Base-by-base conservation (phyloP, 2,797 vertebrate genomes). In the Enteromius mattozi region DNA sequence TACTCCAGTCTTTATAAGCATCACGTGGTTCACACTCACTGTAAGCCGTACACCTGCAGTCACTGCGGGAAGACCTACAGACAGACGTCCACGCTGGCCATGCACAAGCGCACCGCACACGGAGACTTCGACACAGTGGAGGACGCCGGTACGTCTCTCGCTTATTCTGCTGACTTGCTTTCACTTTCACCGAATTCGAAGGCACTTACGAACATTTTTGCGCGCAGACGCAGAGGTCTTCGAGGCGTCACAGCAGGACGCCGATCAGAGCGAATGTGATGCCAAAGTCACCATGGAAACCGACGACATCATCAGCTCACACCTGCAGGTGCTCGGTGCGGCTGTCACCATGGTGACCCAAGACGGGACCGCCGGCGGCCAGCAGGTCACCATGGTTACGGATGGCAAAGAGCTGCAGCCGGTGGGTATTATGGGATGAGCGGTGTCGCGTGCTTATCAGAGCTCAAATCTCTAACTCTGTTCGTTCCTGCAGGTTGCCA, bases 1-100 rank as follows among this genome's bases (percentile, higher is more conserved):
- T 96, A 96, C 87, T 96, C 95, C 14, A 96, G 95, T 90, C 93
- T 96, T 66, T 96, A 96, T 88, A 96, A 96, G 84, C 96, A 96
- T 90, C 95, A 96, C 0, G 94, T 96, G 88, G 96, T 96, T 21
- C 96, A 96, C 93, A 96, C 95, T 0, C 96, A 95, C 93, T 96
- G 95, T 92, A 96, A 96, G 87, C 95, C 96, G 85, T 96, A 96
- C 91, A 93, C 93, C 63, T 96, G 95, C 91, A 95, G 90, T 49
- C 92, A 92, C 71, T 96, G 96, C 0, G 94, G 95, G 76, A 96
- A 96, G 91, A 96, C 92, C 33, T 96, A 95, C 91, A 91, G 94
- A 13, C 96, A 96, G 92, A 95, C 94, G 51, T 96, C 96, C 83
- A 96, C 95, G 0, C 92, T 96, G 86, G 95, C 95, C 89, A 95